Conservation (phyloP, 1,140 invertebrate genomes). For the Plodia interpunctella region DNA sequence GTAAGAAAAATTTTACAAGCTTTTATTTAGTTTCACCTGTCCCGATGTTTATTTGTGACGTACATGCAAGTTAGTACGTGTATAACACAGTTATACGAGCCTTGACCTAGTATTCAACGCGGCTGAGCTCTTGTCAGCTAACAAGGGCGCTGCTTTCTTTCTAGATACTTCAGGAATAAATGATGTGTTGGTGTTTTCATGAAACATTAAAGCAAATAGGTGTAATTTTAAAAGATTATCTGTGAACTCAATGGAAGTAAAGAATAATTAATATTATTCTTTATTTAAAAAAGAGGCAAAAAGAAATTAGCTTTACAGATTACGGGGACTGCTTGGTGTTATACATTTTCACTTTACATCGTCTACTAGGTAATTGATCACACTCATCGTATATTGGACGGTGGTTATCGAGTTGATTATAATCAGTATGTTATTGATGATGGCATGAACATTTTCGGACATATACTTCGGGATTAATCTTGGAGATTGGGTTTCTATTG, state of each 20-base stretch:
- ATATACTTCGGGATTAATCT: not conserved
- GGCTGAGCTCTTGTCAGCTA: not conserved
- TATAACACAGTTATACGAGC: too few relatives aligned
- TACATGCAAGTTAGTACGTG: too few relatives aligned
- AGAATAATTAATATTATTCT: too few relatives aligned
- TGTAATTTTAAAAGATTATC: too few relatives aligned
- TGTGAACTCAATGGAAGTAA: too few relatives aligned
- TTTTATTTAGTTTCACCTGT: too few relatives aligned
- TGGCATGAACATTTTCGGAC: slow-evolving; percentile 1
- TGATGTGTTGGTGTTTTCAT: not conserved
- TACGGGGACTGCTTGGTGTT: too few relatives aligned
- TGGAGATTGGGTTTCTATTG: not conserved
- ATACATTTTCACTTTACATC: not conserved
- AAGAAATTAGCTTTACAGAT: too few relatives aligned
- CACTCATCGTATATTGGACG: not conserved
- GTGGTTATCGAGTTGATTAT: not conserved
- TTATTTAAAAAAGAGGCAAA: too few relatives aligned
- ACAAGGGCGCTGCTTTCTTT: not conserved
- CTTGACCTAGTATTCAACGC: not conserved
- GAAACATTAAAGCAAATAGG: not conserved
- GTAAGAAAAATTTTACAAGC: too few relatives aligned
- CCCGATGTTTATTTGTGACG: too few relatives aligned
- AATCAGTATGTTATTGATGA: slow-evolving; percentile 13
- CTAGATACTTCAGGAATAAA: not conserved
- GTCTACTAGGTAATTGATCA: not conserved